Evolutionary conservation across 2,797 vertebrate species (phyloP), one percentile per base, ranked within the genome.

Genomic region (Eleutherodactylus coqui): DNA sequence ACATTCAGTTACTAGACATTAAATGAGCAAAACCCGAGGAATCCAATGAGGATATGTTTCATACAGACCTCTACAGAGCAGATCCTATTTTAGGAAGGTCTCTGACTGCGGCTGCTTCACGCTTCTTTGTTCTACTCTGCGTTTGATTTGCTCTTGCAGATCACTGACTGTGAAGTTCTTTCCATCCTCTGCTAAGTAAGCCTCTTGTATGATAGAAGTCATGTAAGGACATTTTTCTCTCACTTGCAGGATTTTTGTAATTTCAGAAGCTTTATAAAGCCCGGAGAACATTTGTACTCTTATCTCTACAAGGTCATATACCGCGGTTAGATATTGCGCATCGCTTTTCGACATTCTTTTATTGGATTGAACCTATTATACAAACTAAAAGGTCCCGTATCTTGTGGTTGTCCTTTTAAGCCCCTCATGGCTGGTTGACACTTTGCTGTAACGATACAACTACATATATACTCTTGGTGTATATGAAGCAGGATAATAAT

Each of bases 111-210:
- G 27, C 29, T 34, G 17, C 36, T 1, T n/a, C 9, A 24, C 4
- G 34, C 8, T 69, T 24, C 64, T 69, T 69, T 69, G 36, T 69
- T 69, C 67, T 69, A 19, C 16, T 67, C 29, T 24, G 17, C 0
- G 67, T 69, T 69, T 21, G 34, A 69, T 69, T 69, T 38, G 38
- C 67, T 69, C 36, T 69, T 69, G 19, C 67, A 41, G 67, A 69
- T 69, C 36, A 69, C 67, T 69, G 67, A 69, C 67, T 69, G 67
- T 41, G 36, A 69, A 41, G 67, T 38, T 69, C 34, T 69, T 38
- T 69, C 64, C 2, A 67, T 67, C 17, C 64, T 36, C 21, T 36
- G 32, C 13, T 16, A 29, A 32, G 29, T 38, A 36, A 5, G 64
- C 64, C 32, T 67, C 64, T 36, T 67, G 34, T 69, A 69, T 69